phyloP scores from a whole-genome alignment of 2,888 invertebrate genomes.

The Dinocampus coccinellae region DNA sequence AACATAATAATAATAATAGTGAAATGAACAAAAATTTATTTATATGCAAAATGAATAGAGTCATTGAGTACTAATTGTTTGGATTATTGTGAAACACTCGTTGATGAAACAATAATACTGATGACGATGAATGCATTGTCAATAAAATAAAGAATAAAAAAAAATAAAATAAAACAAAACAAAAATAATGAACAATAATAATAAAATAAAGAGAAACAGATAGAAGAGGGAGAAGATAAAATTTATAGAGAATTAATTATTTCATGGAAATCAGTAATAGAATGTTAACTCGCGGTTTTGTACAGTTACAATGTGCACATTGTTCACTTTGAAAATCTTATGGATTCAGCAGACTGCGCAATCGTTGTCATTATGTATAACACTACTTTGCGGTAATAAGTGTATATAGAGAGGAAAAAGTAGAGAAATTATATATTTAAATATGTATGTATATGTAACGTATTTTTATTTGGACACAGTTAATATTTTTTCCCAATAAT shows the following conservation, averaged over 20 bases:
- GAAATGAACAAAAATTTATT: no score
- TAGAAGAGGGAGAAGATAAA: not conserved
- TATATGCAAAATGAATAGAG: no score
- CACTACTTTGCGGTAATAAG: constrained; percentile 18
- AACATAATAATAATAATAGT: not conserved
- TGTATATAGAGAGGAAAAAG: not conserved
- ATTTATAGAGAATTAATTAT: constrained; percentile 19
- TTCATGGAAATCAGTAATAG: constrained; percentile 7
- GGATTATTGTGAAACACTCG: not conserved
- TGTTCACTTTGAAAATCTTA: not conserved
- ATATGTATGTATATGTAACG: no score
- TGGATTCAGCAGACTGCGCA: constrained; percentile 4
- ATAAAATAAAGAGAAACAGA: not conserved
- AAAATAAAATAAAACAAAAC: no score
- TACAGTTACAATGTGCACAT: constrained; percentile 16
- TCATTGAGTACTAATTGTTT: not conserved
- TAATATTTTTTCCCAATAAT: no score
- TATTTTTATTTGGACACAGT: no score
- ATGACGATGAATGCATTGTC: not conserved
- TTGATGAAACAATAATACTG: not conserved
- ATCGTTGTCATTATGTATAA: not conserved
- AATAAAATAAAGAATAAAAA: no score
- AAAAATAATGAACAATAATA: no score
- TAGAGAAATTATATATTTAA: not conserved
- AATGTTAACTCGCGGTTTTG: constrained; percentile 27